These are phyloP conservation scores for Lagria hirta DNA, from an alignment of 2,888 invertebrate species.

Conservation along the genomic window DNA sequence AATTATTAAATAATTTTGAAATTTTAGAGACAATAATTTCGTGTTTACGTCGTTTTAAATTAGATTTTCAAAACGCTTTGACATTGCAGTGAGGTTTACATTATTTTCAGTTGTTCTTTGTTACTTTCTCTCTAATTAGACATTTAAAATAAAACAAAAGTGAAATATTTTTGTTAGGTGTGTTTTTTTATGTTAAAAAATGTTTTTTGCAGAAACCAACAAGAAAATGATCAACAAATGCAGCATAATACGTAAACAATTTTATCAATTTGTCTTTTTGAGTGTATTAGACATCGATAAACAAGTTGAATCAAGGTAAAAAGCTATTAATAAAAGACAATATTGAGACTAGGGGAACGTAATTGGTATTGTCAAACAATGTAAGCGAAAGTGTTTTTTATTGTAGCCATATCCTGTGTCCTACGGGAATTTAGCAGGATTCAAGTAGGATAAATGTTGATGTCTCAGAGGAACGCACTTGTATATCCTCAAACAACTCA, in stretches of 20 bases:
- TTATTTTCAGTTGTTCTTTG: too few species aligned
- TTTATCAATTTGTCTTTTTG: constrained; percentile 21
- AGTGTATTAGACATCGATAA: constrained; percentile 23
- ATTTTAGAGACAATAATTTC: too few species aligned
- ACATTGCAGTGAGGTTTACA: too few species aligned
- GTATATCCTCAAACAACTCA: constrained; percentile 30
- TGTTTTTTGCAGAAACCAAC: too few species aligned
- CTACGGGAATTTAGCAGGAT: constrained; percentile 35
- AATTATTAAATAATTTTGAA: too few species aligned
- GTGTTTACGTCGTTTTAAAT: too few species aligned
- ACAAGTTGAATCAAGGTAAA: constrained; percentile 20
- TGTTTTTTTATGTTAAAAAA: too few species aligned
- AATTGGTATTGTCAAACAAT: constrained; percentile 38
- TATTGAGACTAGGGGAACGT: constrained; percentile 33
- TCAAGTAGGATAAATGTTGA: constrained; percentile 37
- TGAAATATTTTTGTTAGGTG: too few species aligned
- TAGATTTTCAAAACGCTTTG: too few species aligned
- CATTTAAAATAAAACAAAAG: too few species aligned
- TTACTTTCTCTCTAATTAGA: too few species aligned
- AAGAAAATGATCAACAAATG: constrained; percentile 13
- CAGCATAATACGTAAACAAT: constrained; percentile 17
- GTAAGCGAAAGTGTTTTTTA: constrained; percentile 38
- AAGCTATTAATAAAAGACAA: constrained; percentile 31
- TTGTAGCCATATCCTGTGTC: constrained; percentile 35
- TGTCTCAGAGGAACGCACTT: constrained; percentile 32